phyloP scores from a whole-genome alignment of 2,888 invertebrate genomes.

The Allygus modestus region DNA sequence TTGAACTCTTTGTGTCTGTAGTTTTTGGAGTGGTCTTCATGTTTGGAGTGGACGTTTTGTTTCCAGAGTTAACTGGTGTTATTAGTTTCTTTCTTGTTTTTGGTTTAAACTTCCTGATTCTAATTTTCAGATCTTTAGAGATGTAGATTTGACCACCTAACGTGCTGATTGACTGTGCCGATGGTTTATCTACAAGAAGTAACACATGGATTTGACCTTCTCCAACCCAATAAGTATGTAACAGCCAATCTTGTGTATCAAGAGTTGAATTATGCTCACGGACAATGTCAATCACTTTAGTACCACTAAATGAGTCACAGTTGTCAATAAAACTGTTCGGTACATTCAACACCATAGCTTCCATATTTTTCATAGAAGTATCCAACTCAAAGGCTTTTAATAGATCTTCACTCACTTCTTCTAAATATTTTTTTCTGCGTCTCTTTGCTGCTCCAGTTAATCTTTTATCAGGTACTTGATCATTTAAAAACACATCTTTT shows the following conservation, averaged over 20 bases:
- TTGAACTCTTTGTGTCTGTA: too few species aligned
- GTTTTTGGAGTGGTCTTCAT: too few species aligned
- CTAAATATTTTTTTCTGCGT: background rate
- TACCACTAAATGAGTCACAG: background rate
- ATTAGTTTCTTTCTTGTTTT: background rate
- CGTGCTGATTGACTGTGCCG: background rate
- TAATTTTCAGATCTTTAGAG: background rate
- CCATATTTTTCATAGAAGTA: background rate
- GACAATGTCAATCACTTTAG: background rate
- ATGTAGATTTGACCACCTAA: background rate
- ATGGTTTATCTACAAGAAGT: background rate
- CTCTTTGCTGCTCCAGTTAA: background rate
- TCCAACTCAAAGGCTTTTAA: background rate
- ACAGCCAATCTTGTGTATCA: background rate
- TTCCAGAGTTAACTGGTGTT: too few species aligned
- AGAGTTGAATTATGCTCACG: background rate
- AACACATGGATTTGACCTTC: background rate
- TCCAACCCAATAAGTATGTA: background rate
- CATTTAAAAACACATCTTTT: background rate
- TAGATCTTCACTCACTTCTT: background rate
- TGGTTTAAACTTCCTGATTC: background rate
- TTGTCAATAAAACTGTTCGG: background rate
- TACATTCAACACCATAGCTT: background rate
- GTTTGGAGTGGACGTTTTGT: too few species aligned
- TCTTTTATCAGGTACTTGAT: background rate